phyloP scores from a whole-genome alignment of 2,113 vertebrate species.

The Tichodroma muraria region DNA sequence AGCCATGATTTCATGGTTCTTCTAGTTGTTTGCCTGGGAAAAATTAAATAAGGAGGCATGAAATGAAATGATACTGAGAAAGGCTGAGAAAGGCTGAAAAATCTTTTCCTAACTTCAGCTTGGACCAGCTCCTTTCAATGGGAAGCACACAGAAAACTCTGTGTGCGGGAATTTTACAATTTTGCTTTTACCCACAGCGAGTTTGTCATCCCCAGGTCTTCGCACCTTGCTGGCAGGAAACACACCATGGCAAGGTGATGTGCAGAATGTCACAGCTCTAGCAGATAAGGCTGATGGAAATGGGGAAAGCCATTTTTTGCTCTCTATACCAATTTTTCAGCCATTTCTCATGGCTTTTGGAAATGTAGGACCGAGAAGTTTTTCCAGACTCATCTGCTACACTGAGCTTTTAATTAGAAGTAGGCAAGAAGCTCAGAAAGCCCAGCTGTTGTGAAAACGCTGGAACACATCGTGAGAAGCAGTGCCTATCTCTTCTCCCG shows the following conservation, averaged over 20 bases:
- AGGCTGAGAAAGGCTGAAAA: neutral
- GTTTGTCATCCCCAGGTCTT: neutral
- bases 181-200: neutral
- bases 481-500: neutral
- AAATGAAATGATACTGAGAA: neutral
- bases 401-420: neutral
- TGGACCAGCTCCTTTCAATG: neutral
- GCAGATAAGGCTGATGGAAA: neutral
- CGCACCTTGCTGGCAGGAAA: neutral
- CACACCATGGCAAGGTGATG: rapidly evolving
- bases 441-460: neutral
- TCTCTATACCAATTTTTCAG: neutral
- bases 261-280: neutral
- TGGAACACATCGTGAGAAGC: neutral
- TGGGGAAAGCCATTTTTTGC: neutral
- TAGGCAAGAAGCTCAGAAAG: neutral
- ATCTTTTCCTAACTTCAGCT: neutral
- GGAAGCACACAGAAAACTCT: neutral
- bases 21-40: neutral
- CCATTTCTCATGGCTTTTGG: rapidly evolving
- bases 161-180: neutral
- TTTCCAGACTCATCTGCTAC: neutral
- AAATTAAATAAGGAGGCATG: neutral
- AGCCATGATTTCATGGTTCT: neutral
- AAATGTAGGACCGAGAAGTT: neutral